Evolutionary conservation across 2,797 vertebrate species (phyloP).

Genomic region (Orestias chungarensis): DNA sequence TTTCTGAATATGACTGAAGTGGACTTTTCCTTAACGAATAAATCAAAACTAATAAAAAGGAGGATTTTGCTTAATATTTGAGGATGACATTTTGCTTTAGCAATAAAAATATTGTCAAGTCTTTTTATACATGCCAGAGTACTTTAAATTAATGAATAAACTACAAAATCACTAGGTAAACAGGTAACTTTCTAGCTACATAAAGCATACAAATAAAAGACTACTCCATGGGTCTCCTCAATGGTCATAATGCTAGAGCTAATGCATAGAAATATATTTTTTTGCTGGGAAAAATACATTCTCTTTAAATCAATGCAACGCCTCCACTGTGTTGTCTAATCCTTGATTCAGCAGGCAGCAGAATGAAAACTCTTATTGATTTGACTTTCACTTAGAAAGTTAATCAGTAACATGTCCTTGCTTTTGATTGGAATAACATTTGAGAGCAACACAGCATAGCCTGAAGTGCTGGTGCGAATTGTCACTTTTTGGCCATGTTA

Average conservation of each 20-base stretch:
- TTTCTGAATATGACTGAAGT: not conserved
- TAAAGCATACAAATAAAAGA: not conserved
- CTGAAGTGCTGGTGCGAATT: slow-evolving; percentile 21
- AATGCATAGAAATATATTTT: not conserved
- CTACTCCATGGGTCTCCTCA: too few species aligned
- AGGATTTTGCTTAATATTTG: not conserved
- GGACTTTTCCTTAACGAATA: not conserved
- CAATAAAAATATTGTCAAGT: not conserved
- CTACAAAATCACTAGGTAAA: not conserved
- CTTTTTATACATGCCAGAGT: not conserved
- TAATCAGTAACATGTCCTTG: slow-evolving; percentile 28
- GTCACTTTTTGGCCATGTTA: slow-evolving; percentile 9
- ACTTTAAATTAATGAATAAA: not conserved
- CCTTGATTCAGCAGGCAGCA: slow-evolving; percentile 15
- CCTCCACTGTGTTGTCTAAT: slow-evolving; percentile 4
- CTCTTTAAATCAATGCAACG: not conserved
- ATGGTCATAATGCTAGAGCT: not conserved
- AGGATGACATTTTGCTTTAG: not conserved
- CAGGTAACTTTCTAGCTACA: not conserved
- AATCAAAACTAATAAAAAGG: not conserved
- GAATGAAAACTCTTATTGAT: slow-evolving; percentile 20
- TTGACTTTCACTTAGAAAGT: slow-evolving; percentile 16
- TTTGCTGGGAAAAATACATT: not conserved
- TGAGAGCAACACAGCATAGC: slow-evolving; percentile 19
- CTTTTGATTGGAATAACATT: slow-evolving; percentile 24